Evolutionary conservation across 2,888 invertebrate species (phyloP).

Genomic region (Caenorhabditis virilis): DNA sequence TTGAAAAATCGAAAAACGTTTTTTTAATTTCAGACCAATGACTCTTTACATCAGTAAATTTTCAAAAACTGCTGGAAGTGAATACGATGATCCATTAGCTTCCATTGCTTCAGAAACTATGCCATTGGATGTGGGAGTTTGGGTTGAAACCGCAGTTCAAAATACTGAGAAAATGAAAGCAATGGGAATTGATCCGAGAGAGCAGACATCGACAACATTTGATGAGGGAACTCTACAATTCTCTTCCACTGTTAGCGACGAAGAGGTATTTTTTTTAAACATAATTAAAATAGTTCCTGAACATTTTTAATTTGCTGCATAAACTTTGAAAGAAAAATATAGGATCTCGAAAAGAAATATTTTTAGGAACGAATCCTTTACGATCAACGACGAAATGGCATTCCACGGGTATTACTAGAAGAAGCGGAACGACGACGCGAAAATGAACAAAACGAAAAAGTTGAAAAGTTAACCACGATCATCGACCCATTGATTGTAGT

Average conservation of each 20-base stretch:
- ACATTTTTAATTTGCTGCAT: too few species aligned
- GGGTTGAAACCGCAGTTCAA: conserved; percentile 50
- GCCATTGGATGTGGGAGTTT: conserved; percentile 57
- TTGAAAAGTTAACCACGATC: conserved; percentile 29
- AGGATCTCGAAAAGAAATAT: neutral
- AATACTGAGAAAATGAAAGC: conserved; percentile 39
- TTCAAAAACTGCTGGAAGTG: conserved; percentile 33
- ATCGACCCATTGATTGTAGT: conserved; percentile 74
- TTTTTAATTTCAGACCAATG: conserved; percentile 47
- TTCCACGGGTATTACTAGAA: conserved; percentile 35
- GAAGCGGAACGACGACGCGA: conserved; percentile 40
- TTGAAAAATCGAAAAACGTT: neutral
- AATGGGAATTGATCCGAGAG: conserved; percentile 36
- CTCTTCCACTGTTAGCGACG: conserved; percentile 39
- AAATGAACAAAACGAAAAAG: conserved; percentile 40
- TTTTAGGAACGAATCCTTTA: conserved; percentile 44
- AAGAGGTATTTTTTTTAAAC: conserved; percentile 19
- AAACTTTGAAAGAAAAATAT: too few species aligned
- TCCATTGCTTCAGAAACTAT: conserved; percentile 61
- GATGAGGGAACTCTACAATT: conserved; percentile 46
- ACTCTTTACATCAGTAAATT: conserved; percentile 58
- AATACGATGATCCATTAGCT: conserved; percentile 55
- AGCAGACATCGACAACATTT: conserved; percentile 42
- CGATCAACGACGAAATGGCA: conserved; percentile 50
- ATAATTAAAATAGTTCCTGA: too few species aligned